These are phyloP conservation scores for Callyntrura guangdongensis DNA, from an alignment of 2,888 invertebrate species.

Conservation along the genomic window DNA sequence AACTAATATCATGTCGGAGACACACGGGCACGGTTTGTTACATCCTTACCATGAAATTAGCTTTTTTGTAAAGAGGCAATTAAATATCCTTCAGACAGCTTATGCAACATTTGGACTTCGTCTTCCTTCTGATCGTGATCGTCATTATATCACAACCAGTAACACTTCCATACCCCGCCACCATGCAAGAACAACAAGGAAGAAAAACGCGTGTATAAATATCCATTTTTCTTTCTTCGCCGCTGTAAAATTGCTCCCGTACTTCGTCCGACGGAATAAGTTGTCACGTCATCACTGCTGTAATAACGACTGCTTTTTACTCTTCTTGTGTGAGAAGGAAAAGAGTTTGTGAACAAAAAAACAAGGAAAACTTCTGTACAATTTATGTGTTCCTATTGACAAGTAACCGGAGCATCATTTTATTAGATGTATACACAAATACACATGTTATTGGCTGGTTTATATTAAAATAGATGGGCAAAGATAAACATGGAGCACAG, in stretches of 20 bases:
- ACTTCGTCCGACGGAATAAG: constrained; percentile 54
- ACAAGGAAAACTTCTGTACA: not conserved
- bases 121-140: constrained; percentile 13
- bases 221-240: constrained; percentile 71
- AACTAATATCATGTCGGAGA: too few relatives aligned
- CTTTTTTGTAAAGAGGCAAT: not conserved
- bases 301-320: constrained; percentile 59
- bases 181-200: constrained; percentile 7
- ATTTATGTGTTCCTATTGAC: constrained; percentile 25
- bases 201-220: constrained; percentile 48
- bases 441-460: constrained; percentile 23
- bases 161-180: not conserved
- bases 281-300: constrained; percentile 49
- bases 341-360: constrained; percentile 4
- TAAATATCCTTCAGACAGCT: not conserved
- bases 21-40: not conserved
- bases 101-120: not conserved
- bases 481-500: constrained; percentile 49
- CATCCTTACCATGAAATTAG: not conserved
- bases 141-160: constrained; percentile 8
- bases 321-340: not conserved
- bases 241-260: constrained; percentile 47
- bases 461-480: constrained; percentile 49
- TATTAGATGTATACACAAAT: constrained; percentile 12
- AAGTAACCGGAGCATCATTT: constrained; percentile 33